Evolutionary conservation across 2,113 vertebrate species (phyloP).

Genomic region (Tamias sibiricus): DNA sequence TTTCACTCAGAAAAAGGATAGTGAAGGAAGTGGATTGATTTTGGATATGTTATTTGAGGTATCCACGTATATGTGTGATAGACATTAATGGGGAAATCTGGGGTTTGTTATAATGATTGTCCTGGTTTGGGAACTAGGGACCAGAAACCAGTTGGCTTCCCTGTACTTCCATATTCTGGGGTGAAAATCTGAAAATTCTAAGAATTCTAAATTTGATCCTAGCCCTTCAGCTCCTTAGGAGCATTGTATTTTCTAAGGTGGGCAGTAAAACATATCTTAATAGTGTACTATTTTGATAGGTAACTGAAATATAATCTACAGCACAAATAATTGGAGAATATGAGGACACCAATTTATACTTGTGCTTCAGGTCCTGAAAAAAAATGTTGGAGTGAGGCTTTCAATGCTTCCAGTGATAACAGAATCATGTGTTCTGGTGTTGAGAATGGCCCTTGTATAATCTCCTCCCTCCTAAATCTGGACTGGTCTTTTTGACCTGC

Average conservation of each 20-base stretch:
- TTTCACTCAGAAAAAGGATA: background rate
- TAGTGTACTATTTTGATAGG: background rate
- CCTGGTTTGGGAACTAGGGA: background rate
- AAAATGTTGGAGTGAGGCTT: fast-evolving
- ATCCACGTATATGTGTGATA: fast-evolving
- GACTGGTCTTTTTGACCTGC: background rate
- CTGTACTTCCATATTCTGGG: background rate
- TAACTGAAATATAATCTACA: background rate
- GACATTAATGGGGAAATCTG: no score
- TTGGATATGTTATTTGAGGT: background rate
- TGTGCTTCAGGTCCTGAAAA: no score
- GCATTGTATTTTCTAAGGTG: background rate
- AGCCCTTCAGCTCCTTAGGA: background rate
- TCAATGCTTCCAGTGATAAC: background rate
- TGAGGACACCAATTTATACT: background rate
- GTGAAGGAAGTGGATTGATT: no score
- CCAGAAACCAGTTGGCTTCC: background rate
- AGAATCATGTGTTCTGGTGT: background rate
- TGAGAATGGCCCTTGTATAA: no score
- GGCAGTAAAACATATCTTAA: background rate
- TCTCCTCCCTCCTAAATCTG: background rate
- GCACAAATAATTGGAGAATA: background rate
- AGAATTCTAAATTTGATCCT: background rate
- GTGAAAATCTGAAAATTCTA: background rate
- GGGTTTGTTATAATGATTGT: no score